Base-by-base conservation (phyloP, 2,797 vertebrate species). In the Echiichthys vipera region DNA sequence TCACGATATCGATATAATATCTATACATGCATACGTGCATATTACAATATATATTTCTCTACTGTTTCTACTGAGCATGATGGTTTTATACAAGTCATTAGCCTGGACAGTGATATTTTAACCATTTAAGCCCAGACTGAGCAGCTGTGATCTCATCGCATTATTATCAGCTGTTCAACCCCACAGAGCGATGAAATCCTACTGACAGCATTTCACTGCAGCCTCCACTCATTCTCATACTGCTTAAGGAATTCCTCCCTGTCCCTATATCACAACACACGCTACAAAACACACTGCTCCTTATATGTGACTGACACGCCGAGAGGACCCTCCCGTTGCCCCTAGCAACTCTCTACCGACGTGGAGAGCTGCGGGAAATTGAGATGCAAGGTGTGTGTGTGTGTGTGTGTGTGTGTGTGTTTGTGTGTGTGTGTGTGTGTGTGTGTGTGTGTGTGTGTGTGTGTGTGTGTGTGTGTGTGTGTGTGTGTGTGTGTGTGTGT, bases 291-390 rank as follows among this genome's bases (percentile, higher is more conserved):
- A 57, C 50, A 39, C 15, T 0, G 6, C 59, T 58, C 46, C 34
- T 50, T 51, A 14, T 63, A 37, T 39, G 59, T 65, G 61, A 64
- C 65, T 56, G 71, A 62, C 65, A 66, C 65, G 49, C 40, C 20
- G 55, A 71, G 53, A 37, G 13, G 53, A 71, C 70, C 63, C 32
- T 75, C 67, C 74, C 66, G 84, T 86, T 84, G 84, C 84, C 84
- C 83, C 40, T 80, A 46, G 84, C 84, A 86, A 88, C 86, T 49
- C 84, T 74, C 76, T 62, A 47, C 74, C 14, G 59, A 54, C 18
- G 10, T 32, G 56, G 32, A 70, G 67, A 68, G 70, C 56, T 43
- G 46, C 12, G 27, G 53, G 80, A 74, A 77, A 85, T 74, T 74
- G 61, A 84, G 76, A 84, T 80, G 69, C 47, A 37, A 67, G 71